Conservation (phyloP, 2,888 invertebrate genomes). For the Herminia tarsipennalis region DNA sequence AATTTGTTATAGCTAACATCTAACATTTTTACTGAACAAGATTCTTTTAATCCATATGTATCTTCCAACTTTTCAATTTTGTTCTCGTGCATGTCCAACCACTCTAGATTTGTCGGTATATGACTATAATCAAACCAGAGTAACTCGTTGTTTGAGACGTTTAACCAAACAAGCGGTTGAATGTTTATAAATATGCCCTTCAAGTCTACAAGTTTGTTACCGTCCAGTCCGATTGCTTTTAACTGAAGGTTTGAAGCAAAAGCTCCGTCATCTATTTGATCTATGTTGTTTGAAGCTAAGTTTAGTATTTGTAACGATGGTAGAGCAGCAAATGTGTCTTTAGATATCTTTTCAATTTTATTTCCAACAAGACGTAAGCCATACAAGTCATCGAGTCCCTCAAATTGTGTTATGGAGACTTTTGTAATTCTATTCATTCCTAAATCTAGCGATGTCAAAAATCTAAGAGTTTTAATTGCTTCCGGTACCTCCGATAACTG, state of each 20-base stretch:
- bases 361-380: constrained; percentile 93
- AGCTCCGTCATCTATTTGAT: constrained; percentile 91
- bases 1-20: constrained; percentile 91
- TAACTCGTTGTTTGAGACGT: constrained; percentile 92
- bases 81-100: constrained; percentile 93
- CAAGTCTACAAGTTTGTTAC: constrained; percentile 91
- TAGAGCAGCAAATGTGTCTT: constrained; percentile 89
- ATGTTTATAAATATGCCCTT: constrained; percentile 91
- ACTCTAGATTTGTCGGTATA: constrained; percentile 90
- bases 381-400: constrained; percentile 90
- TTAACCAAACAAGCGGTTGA: constrained; percentile 91
- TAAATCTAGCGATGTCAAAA: constrained; percentile 91
- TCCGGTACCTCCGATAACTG: constrained; percentile 88
- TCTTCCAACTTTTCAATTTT: constrained; percentile 91
- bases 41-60: constrained; percentile 88
- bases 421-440: constrained; percentile 92
- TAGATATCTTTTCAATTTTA: constrained; percentile 90
- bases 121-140: constrained; percentile 93
- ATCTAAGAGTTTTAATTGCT: constrained; percentile 88
- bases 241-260: constrained; percentile 90
- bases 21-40: constrained; percentile 90
- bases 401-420: constrained; percentile 90
- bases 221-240: constrained; percentile 91
- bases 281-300: constrained; percentile 92
- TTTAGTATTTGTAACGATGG: constrained; percentile 92